These are phyloP conservation scores for Hypselothyrea guttata DNA, from an alignment of 2,888 invertebrate species.

Conservation along the genomic window DNA sequence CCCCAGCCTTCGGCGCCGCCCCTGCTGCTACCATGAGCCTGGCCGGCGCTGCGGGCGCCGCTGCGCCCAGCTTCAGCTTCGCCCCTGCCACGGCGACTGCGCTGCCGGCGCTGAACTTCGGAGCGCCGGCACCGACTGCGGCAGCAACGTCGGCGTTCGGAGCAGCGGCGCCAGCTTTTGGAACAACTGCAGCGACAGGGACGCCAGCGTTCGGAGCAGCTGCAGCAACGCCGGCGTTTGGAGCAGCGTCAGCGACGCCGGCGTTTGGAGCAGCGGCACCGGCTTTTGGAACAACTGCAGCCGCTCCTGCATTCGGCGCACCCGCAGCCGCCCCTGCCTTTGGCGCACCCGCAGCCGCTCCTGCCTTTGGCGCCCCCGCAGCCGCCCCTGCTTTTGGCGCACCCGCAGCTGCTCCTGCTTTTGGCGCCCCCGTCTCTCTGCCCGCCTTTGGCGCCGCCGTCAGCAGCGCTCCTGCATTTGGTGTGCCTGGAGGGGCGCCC, in stretches of 20 bases:
- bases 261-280: conserved; percentile 34
- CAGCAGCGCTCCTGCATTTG: conserved; percentile 30
- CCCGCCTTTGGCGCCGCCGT: conserved; percentile 49
- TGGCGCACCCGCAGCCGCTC: conserved; percentile 30
- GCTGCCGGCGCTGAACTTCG: conserved; percentile 59
- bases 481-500: conserved; percentile 12
- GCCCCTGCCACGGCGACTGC: conserved; percentile 19
- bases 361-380: conserved; percentile 22
- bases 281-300: conserved; percentile 35
- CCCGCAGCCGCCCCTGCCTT: conserved; percentile 30
- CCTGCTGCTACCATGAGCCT: conserved; percentile 27
- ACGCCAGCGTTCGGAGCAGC: conserved; percentile 33
- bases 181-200: conserved; percentile 1
- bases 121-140: conserved; percentile 40
- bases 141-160: conserved; percentile 22
- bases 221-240: conserved; percentile 48
- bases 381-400: conserved; percentile 45
- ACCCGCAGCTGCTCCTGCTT: conserved; percentile 24
- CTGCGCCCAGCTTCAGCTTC: conserved; percentile 36
- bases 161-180: neutral
- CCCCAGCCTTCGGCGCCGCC: conserved; percentile 52
- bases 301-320: conserved; percentile 36
- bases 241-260: conserved; percentile 36
- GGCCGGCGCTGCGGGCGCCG: conserved; percentile 34
- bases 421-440: conserved; percentile 50